Conservation (phyloP, 92 coral and sea anemone species). For the Diadumene lineata region DNA sequence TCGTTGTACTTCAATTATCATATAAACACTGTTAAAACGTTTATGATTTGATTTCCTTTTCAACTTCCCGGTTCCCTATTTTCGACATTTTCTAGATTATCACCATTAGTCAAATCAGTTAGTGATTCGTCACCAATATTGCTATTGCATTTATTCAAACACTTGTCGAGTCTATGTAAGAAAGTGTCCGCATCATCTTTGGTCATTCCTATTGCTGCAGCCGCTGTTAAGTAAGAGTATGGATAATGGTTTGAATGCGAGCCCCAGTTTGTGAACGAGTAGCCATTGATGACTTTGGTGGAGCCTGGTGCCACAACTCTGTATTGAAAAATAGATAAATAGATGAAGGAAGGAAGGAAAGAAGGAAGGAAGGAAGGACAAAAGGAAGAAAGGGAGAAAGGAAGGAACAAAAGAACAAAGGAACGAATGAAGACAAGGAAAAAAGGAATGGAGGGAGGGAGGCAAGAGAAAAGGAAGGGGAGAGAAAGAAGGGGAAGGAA, state of each 20-base stretch:
- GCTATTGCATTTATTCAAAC: constrained; percentile 57
- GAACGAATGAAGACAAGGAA: no score
- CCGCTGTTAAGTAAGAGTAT: constrained; percentile 93
- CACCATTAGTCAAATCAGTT: not conserved
- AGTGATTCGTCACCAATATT: not conserved
- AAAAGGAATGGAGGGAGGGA: no score
- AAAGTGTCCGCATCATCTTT: constrained; percentile 88
- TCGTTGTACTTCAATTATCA: no score
- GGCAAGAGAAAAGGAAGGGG: no score
- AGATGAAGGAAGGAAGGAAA: no score
- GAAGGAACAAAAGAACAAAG: no score
- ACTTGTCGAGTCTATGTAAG: constrained; percentile 86
- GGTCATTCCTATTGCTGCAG: constrained; percentile 97
- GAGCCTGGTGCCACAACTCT: constrained; percentile 90
- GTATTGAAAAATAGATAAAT: constrained; percentile 3
- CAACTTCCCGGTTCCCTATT: not conserved
- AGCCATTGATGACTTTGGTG: constrained; percentile 84
- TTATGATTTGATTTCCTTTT: no score
- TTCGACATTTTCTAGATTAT: not conserved
- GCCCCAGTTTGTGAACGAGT: constrained; percentile 95
- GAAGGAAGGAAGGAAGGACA: no score
- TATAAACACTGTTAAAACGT: no score
- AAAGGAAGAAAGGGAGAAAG: no score
- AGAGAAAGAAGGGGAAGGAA: no score
- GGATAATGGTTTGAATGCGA: constrained; percentile 86